Evolutionary conservation across 2,888 invertebrate genomes (phyloP).

Genomic region (Drepana falcataria): DNA sequence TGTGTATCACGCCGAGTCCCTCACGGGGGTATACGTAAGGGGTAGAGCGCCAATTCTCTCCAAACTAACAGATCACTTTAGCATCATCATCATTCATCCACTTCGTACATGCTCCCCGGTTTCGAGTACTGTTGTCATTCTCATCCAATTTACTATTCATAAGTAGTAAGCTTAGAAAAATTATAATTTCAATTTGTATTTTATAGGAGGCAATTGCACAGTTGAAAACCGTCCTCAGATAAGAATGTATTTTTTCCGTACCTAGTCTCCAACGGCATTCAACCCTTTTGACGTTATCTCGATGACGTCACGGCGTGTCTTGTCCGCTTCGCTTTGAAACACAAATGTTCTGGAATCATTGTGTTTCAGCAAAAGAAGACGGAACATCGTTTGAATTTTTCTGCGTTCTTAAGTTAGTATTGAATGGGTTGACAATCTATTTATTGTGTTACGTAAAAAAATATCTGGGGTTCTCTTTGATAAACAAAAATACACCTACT

Average conservation of each 20-base stretch:
- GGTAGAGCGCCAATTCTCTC: too few species aligned
- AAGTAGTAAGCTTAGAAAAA: too few species aligned
- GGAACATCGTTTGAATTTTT: neutral
- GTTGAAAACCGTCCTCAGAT: conserved; percentile 34
- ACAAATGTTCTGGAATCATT: conserved; percentile 32
- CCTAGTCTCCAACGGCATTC: conserved; percentile 53
- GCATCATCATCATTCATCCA: too few species aligned
- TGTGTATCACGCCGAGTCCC: too few species aligned
- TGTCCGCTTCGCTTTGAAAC: conserved; percentile 42
- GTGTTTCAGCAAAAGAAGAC: neutral
- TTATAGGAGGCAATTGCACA: conserved; percentile 19
- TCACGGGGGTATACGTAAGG: too few species aligned
- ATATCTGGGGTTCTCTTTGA: too few species aligned
- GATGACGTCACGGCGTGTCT: conserved; percentile 60
- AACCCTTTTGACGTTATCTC: conserved; percentile 72
- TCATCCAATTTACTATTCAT: too few species aligned
- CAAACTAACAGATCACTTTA: too few species aligned
- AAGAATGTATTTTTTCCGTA: conserved; percentile 40
- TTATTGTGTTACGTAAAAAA: too few species aligned
- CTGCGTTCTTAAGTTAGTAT: neutral
- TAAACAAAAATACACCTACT: too few species aligned
- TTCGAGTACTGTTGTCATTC: too few species aligned
- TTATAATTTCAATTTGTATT: neutral
- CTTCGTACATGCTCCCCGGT: too few species aligned
- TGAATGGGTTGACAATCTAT: neutral